Base-by-base conservation (phyloP, 2,113 vertebrate species). In the Calonectris borealis region DNA sequence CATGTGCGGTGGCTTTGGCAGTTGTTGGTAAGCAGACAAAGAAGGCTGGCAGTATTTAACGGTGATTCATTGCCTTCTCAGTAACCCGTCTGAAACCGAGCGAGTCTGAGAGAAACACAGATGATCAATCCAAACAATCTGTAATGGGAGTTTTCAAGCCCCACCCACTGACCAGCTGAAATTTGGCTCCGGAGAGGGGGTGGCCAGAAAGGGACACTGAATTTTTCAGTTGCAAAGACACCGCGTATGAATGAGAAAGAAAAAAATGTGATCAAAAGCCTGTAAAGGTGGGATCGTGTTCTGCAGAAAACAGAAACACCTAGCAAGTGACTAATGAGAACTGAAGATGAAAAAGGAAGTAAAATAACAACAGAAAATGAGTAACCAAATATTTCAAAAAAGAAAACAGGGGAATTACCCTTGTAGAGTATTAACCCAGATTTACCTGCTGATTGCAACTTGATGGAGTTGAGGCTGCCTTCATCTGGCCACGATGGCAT, bases 11-110 rank as follows among this genome's bases (percentile, higher is more conserved):
- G 82, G 36, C 73, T 76, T 69, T 85, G 66, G 51, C 14, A 40
- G n/a, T 5, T 25, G 15, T 15, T 51, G 54, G 46, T 11, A 16
- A 81, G 16, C 58, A 6, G 24, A 62, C 66, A 22, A 1, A 48
- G n/a, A n/a, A 61, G 48, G 46, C 19, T 68, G 61, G 20, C 19
- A 5, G 5, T 21, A 19, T 31, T 52, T 24, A 22, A 40, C 1
- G 1, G 21, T 96, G 96, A 97, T 46, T 96, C 94, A 91, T 27
- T 44, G 44, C 15, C 66, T 61, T 71, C 82, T 42, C 85, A 93
- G 89, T 61, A 84, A 84, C 58, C 73, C 1, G 27, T 88, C 86
- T 86, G 83, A 92, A 94, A 88, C 65, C 24, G 4, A 57, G 32
- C 0, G 13, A 94, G 68, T 31, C 78, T 51, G 38, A 71, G 42